phyloP scores from a whole-genome alignment of 2,797 vertebrate species.

The Tiaroga cobitis region DNA sequence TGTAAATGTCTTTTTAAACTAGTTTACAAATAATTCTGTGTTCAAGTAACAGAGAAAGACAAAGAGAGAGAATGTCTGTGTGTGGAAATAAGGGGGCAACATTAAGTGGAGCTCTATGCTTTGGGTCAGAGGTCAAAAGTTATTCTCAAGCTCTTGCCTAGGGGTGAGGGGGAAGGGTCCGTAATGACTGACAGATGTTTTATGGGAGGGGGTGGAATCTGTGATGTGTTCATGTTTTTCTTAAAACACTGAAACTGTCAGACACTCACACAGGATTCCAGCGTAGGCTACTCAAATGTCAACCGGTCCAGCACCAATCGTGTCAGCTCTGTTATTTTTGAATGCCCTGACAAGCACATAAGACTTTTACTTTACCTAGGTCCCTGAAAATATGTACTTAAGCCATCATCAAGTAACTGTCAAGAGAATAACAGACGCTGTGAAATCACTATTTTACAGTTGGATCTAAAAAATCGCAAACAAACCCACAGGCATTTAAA shows the following conservation, averaged over 20 bases:
- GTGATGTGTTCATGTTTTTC: slow-evolving; percentile 24
- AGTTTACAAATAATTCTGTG: neutral
- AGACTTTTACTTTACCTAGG: slow-evolving; percentile 24
- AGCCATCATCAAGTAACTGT: slow-evolving; percentile 3
- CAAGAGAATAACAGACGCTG: slow-evolving; percentile 15
- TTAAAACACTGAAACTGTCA: slow-evolving; percentile 27
- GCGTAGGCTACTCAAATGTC: slow-evolving; percentile 75
- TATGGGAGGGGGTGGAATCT: slow-evolving; percentile 63
- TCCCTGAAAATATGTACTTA: slow-evolving; percentile 1
- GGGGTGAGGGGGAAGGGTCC: slow-evolving; percentile 51
- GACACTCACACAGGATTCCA: slow-evolving; percentile 14
- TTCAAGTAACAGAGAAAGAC: slow-evolving; percentile 7
- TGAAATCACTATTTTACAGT: neutral
- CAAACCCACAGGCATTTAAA: neutral
- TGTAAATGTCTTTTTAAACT: neutral
- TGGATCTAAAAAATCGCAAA: neutral
- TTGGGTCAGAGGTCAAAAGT: slow-evolving; percentile 52
- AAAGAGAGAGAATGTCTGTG: neutral
- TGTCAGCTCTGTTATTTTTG: slow-evolving; percentile 76
- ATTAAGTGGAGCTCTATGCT: slow-evolving; percentile 45
- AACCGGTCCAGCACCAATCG: slow-evolving; percentile 59
- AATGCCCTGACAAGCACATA: slow-evolving; percentile 33
- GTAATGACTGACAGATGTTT: slow-evolving; percentile 81
- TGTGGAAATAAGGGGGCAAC: slow-evolving; percentile 42
- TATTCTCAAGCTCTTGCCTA: slow-evolving; percentile 31